Percentiles rank a stretch among this genome's conserved stretches.
Evolutionary conservation across 35 echinoderm and acorn worm species (phyloP).

Genomic region (Hemicentrotus pulcherrimus): DNA sequence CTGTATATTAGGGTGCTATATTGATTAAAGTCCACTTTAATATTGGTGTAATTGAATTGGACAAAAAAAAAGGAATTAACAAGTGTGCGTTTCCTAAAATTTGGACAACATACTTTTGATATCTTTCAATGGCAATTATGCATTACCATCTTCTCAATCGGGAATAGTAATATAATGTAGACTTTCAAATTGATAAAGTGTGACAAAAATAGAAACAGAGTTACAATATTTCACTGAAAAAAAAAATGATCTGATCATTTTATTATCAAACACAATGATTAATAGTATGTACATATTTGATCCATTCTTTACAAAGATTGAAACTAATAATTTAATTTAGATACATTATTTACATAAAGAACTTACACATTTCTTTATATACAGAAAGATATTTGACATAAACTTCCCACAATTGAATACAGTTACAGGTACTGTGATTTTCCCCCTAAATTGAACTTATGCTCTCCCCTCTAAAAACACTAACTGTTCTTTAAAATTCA

Average conservation of each 20-base stretch:
- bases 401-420: background rate
- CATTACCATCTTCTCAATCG: too few relatives aligned
- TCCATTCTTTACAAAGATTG: background rate
- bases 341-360: background rate
- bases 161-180: too few relatives aligned
- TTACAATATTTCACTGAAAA: background rate
- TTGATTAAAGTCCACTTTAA: too few relatives aligned
- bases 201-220: too few relatives aligned
- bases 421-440: background rate
- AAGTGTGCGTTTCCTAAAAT: too few relatives aligned
- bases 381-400: background rate
- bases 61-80: too few relatives aligned
- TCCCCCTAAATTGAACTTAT: background rate
- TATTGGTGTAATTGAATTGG: too few relatives aligned
- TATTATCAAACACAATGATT: background rate
- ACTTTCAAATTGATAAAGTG: too few relatives aligned
- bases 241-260: background rate
- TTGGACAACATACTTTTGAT: too few relatives aligned
- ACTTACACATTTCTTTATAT: background rate
- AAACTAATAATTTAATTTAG: background rate
- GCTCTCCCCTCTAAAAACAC: background rate
- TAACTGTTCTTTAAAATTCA: background rate
- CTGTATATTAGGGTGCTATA: too few relatives aligned
- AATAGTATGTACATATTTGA: background rate
- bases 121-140: too few relatives aligned